These are phyloP conservation scores for Styela clava DNA, from an alignment of 23 tunicate species.

Conservation along the genomic window DNA sequence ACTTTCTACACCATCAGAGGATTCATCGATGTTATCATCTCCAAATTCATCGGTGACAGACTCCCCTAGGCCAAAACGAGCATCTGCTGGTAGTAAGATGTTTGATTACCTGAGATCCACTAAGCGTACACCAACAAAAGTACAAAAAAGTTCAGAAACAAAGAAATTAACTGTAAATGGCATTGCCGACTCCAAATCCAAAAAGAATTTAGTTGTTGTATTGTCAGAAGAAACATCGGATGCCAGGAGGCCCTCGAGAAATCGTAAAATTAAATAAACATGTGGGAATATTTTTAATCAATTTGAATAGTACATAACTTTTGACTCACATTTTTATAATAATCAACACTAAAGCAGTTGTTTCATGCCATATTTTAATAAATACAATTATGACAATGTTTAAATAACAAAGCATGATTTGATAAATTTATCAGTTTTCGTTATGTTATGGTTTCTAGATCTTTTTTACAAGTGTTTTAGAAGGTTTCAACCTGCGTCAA, in stretches of 20 bases:
- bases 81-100: conserved; percentile 29
- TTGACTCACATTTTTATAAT: too few relatives aligned
- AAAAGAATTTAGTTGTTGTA: not conserved
- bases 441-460: too few relatives aligned
- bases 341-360: too few relatives aligned
- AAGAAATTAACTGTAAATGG: not conserved
- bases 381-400: too few relatives aligned
- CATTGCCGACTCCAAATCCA: not conserved
- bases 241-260: not conserved
- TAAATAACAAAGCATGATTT: too few relatives aligned
- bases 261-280: not conserved
- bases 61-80: conserved; percentile 12
- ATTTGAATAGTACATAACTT: too few relatives aligned
- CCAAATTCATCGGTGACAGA: not conserved
- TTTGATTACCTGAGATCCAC: conserved; percentile 12
- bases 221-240: not conserved
- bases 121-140: conserved; percentile 18
- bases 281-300: too few relatives aligned
- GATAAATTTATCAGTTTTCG: too few relatives aligned
- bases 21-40: not conserved
- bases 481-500: too few relatives aligned
- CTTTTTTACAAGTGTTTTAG: too few relatives aligned
- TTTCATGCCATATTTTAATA: too few relatives aligned
- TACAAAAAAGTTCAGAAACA: not conserved
- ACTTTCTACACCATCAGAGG: not conserved